Conservation (phyloP, 2,888 invertebrate species). For the Exephanes ischioxanthus region DNA sequence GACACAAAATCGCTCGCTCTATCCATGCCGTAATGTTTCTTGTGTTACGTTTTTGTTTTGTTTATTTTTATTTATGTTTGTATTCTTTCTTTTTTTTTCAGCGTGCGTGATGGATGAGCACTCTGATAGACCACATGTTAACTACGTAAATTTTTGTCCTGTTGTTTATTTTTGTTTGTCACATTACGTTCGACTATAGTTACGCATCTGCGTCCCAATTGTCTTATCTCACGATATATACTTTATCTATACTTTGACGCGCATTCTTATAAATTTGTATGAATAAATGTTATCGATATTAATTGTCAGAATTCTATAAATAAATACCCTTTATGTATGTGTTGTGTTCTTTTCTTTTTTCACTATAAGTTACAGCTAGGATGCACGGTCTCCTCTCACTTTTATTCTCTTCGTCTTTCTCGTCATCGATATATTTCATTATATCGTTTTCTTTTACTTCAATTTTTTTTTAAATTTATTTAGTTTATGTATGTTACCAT, state of each 20-base stretch:
- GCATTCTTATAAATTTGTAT: conserved; percentile 45
- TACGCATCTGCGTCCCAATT: conserved; percentile 14
- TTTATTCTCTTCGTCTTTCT: conserved; percentile 41
- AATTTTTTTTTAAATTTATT: conserved; percentile 52
- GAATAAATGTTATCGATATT: conserved; percentile 69
- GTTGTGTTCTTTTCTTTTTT: conserved; percentile 37
- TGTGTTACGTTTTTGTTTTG: conserved; percentile 8
- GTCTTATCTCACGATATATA: conserved; percentile 23
- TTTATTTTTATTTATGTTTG: conserved; percentile 31
- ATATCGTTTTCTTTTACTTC: conserved; percentile 36
- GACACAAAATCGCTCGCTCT: background rate
- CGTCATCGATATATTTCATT: background rate
- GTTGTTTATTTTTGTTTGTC: background rate
- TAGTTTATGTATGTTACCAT: background rate
- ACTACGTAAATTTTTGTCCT: conserved; percentile 14
- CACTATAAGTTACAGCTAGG: conserved; percentile 73
- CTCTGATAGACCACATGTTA: conserved; percentile 37
- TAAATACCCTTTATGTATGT: conserved; percentile 75
- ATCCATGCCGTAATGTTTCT: background rate
- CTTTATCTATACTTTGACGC: conserved; percentile 31
- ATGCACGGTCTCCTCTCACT: conserved; percentile 69
- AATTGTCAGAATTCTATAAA: conserved; percentile 70
- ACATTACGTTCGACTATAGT: conserved; percentile 45
- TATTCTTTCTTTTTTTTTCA: conserved; percentile 53
- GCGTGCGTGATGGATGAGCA: conserved; percentile 56